Evolutionary conservation across 2,113 vertebrate genomes (phyloP), one percentile per base, ranked within the genome.

Genomic region (Sinocyclocheilus maitianheensis): DNA sequence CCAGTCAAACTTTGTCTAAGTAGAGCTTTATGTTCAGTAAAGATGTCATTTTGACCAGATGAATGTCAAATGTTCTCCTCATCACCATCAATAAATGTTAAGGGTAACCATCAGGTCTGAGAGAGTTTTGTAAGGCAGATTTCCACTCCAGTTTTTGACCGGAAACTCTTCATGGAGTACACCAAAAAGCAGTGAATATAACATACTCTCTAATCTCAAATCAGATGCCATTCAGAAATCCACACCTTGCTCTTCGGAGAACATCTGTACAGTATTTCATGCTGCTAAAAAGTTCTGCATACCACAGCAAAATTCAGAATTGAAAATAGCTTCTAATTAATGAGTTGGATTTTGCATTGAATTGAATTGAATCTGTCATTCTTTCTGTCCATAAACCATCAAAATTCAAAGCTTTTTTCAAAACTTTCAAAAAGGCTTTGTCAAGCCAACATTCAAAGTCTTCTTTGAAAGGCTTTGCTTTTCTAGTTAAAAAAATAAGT

Each of bases 11-110:
- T 37, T 37, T 37, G 37, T 37, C 24, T 40, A 72, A 12, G 55
- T 62, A 9, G 55, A 40, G 2, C 7, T 18, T 58, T 58, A 58
- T 46, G 3, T 43, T 65, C 24, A 53, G 10, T 26, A 18, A 40
- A 65, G 7, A 80, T 80, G 80, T 82, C 10, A 34, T 48, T 40
- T 30, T 69, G 80, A 82, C 43, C 24, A 81, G n/a, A 16, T 51
- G 62, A 51, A 51, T 81, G 37, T 30, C 43, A 81, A 60, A 48
- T 43, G 43, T 43, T 43, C 43, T 43, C 43, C 43, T 43, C 43
- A 43, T 48, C 62, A 12, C 62, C 22, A 51, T 69, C 24, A 26
- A 43, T 16, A 69, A 12, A 24, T 81, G 60, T 65, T 65, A 65
- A 81, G 22, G 43, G 11, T 30, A 67, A 67, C n/a, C 12, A 11